phyloP scores from a whole-genome alignment of 2,888 invertebrate species.

The Drosophila nr. medialis region DNA sequence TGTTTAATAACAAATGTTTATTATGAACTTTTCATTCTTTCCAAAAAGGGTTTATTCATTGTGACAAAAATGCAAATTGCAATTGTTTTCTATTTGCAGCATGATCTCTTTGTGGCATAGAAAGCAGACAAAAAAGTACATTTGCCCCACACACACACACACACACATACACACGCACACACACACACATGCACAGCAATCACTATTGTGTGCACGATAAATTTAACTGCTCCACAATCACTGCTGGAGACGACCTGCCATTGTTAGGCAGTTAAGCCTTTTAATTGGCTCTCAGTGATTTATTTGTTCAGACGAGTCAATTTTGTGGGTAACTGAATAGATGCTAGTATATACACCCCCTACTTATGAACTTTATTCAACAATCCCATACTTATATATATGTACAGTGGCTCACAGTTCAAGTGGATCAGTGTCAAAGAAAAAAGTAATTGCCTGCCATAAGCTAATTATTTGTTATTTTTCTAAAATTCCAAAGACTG shows the following conservation, averaged over 20 bases:
- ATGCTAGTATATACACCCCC: neutral
- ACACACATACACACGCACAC: neutral
- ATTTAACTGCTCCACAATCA: slow-evolving; percentile 3
- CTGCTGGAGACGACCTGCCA: neutral
- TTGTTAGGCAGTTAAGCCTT: slow-evolving; percentile 4
- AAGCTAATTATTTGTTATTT: no score
- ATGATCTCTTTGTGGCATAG: neutral
- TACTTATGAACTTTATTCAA: neutral
- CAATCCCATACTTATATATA: neutral
- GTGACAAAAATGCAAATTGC: neutral
- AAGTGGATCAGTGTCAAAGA: no score
- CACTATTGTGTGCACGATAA: neutral
- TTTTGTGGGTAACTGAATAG: neutral
- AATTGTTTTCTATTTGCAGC: neutral
- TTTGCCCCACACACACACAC: neutral
- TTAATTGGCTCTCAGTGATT: slow-evolving; percentile 10
- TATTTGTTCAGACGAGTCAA: slow-evolving; percentile 2
- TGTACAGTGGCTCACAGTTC: no score
- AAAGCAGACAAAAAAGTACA: neutral
- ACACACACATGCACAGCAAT: neutral
- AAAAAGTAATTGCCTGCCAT: no score
- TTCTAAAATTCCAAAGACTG: no score
- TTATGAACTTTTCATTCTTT: no score
- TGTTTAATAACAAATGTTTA: no score
- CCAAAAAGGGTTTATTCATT: neutral